Base-by-base conservation (phyloP, 2,113 vertebrate genomes). In the Mesembrinibis cayennensis region DNA sequence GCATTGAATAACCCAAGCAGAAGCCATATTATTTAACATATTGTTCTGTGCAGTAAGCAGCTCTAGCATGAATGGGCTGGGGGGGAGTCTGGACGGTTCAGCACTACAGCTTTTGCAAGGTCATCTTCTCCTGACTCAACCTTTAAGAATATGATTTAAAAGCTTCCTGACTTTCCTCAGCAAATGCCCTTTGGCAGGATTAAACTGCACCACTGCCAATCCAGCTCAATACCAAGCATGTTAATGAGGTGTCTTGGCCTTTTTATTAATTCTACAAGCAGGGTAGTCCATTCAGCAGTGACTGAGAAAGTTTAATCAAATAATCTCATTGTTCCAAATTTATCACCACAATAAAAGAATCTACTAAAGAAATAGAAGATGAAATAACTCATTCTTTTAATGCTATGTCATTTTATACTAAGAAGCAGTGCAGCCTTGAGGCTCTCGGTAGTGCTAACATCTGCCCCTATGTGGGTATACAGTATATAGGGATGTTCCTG, bases 181-280 rank as follows among this genome's bases (percentile, higher is more conserved):
- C 26, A 81, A 76, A 55, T 87, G 72, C 87, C 78, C 63, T 90
- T 83, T 90, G 95, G 96, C 81, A 97, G 55, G 69, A 93, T 81
- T 93, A 86, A 63, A 82, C 71, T n/a, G 81, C 23, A 7, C n/a
- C 1, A 5, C 55, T 95, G 96, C 97, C 95, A 97, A 69, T 93
- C 79, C 76, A 74, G 79, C 73, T 90, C 50, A 89, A 66, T 95
- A 82, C 42, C 53, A 71, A 85, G 91, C 93, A 96, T 94, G 83
- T 95, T 96, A 96, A 94, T 95, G 62, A 95, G 87, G 55, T 77
- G 77, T 56, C 80, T 83, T 82, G 53, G 72, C 82, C 92, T 97
- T 97, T 95, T 97, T 95, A 83, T 96, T 95, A 96, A 93, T 94
- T 97, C 83, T 94, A 87, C 84, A 92, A 88, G 91, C 80, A 91